Evolutionary conservation across 2,797 vertebrate genomes (phyloP).

Genomic region (Spondyliosoma cantharus): DNA sequence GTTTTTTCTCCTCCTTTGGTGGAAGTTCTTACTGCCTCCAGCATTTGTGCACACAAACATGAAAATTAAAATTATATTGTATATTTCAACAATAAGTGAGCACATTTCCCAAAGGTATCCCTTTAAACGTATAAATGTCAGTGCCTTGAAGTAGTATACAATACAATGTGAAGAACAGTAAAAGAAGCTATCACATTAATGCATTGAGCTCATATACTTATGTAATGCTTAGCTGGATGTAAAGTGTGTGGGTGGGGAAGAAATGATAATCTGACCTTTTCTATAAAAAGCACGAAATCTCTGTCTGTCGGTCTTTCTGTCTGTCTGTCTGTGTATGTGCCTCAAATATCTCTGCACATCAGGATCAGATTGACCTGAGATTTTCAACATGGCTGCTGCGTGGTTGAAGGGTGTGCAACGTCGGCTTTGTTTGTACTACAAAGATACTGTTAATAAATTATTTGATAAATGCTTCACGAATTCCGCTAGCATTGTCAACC

Average conservation of each 20-base stretch:
- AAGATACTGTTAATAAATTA: too few species aligned
- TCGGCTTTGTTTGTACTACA: too few species aligned
- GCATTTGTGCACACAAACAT: not conserved
- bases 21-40: not conserved
- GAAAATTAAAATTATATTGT: not conserved
- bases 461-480: too few species aligned
- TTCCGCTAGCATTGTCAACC: too few species aligned
- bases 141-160: not conserved
- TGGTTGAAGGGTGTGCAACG: too few species aligned
- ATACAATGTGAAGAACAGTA: not conserved
- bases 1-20: too few species aligned
- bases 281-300: too few species aligned
- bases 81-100: not conserved
- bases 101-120: constrained; percentile 1
- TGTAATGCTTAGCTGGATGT: not conserved
- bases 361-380: too few species aligned
- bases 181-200: not conserved
- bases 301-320: too few species aligned
- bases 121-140: not conserved
- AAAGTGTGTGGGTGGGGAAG: not conserved
- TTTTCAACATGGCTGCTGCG: too few species aligned
- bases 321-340: too few species aligned
- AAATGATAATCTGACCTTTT: not conserved
- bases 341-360: too few species aligned
- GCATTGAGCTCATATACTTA: not conserved